Base-by-base conservation (phyloP, 2,797 vertebrate genomes). In the Helicolenus hilgendorfi region DNA sequence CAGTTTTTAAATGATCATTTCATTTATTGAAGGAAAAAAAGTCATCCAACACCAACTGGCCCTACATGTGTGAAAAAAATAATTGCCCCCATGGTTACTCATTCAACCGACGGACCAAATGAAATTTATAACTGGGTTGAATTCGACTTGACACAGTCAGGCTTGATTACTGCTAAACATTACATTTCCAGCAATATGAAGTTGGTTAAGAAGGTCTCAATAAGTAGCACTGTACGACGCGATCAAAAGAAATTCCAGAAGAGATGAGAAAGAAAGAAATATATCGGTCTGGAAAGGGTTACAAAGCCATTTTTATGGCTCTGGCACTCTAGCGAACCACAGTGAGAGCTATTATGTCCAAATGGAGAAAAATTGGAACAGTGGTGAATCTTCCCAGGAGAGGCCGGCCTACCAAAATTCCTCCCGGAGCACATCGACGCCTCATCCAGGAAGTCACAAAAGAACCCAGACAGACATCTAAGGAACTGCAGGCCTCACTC, bases 231-330 rank as follows among this genome's bases (percentile, higher is more conserved):
- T 35, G 29, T 11, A 5, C n/a, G 31, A 63, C 29, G 14, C n/a
- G 7, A 65, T 67, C 63, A 38, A 38, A 67, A 24, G 10, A 38
- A 24, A 65, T n/a, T n/a, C 49, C 49, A 55, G 0, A n/a, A 55
- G 49, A 55, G 20, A 55, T 9, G 18, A 55, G 9, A 55, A 55
- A n/a, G 45, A 53, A 53, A 55, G 20, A 38, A 36, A 65, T n/a
- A 35, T 35, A 27, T 76, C 41, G 24, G 60, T 64, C 22, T 76
- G 74, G 45, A 76, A 55, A 76, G 62, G 45, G 45, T 76, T 65
- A 55, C 74, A 64, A 27, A 76, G 73, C 45, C 10, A 55, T 76
- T 65, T 65, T 14, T 55, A 53, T 6, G 45, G 45, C 26, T 58
- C 29, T 58, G 63, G 63, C 62, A 77, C 18, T 67, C 24, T 49